Percentiles rank a stretch among this genome's conserved stretches.
These are phyloP conservation scores for Pycnomerus fuliginosus DNA, from an alignment of 2,888 invertebrate genomes.

Conservation along the genomic window DNA sequence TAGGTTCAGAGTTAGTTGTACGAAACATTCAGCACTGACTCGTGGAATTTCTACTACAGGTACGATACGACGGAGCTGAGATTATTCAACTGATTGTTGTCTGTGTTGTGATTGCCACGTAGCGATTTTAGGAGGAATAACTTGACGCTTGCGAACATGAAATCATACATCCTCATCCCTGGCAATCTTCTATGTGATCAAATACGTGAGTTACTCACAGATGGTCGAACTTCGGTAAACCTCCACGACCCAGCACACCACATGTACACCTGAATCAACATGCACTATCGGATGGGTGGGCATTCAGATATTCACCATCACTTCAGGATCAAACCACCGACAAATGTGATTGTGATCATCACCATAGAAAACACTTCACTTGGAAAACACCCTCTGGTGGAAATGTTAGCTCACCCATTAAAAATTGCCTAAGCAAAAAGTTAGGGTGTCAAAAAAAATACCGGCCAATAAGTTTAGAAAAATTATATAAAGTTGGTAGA, in stretches of 20 bases:
- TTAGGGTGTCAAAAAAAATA: too few relatives aligned
- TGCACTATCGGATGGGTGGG: conserved; percentile 36
- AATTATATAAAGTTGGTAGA: too few relatives aligned
- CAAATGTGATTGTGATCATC: conserved; percentile 41
- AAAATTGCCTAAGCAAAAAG: too few relatives aligned
- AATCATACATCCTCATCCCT: conserved; percentile 11
- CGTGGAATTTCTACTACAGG: too few relatives aligned
- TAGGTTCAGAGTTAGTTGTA: too few relatives aligned
- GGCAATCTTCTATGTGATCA: conserved; percentile 8
- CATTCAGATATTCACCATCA: conserved; percentile 34
- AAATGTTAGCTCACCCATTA: too few relatives aligned
- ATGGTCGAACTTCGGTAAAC: conserved; percentile 17
- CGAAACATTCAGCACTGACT: too few relatives aligned
- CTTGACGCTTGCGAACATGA: conserved; percentile 2
- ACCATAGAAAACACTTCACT: conserved; percentile 25
- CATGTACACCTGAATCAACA: conserved; percentile 42
- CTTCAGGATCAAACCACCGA: conserved; percentile 39
- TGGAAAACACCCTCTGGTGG: conserved; percentile 22
- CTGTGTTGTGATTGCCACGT: too few relatives aligned
- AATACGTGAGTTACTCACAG: conserved; percentile 21
- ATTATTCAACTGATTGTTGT: too few relatives aligned
- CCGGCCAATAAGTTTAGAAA: too few relatives aligned
- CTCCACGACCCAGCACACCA: conserved; percentile 24
- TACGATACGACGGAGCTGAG: too few relatives aligned
- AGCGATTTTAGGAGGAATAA: too few relatives aligned